Conservation (phyloP, 2,888 invertebrate genomes). For the Tethea ocularis region DNA sequence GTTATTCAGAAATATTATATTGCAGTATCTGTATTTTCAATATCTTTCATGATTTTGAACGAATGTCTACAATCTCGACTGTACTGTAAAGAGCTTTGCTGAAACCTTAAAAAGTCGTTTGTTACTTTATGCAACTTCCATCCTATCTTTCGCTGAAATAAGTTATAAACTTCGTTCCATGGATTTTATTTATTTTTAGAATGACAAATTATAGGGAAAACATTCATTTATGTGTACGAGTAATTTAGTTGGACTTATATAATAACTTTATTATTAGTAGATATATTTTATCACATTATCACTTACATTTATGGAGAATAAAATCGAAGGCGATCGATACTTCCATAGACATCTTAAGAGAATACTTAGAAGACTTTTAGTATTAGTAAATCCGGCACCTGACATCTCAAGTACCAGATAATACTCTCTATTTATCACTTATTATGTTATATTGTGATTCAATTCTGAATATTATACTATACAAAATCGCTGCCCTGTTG, state of each 20-base stretch:
- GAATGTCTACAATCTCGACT: slow-evolving; percentile 27
- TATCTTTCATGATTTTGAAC: neutral
- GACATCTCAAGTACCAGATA: neutral
- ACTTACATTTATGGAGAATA: neutral
- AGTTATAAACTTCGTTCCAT: slow-evolving; percentile 21
- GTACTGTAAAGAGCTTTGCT: slow-evolving; percentile 53
- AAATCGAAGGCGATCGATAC: neutral
- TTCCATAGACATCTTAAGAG: neutral
- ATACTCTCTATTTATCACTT: neutral
- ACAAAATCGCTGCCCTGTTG: neutral
- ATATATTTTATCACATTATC: too few relatives aligned
- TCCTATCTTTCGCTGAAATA: slow-evolving; percentile 34
- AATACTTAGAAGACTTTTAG: neutral
- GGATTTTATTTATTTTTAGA: neutral
- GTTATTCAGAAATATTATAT: too few relatives aligned
- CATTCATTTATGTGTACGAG: too few relatives aligned
- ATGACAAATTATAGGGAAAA: too few relatives aligned
- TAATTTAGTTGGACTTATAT: too few relatives aligned
- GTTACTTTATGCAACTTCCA: slow-evolving; percentile 62
- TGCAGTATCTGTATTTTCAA: neutral
- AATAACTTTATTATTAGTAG: too few relatives aligned
- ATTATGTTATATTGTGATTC: neutral
- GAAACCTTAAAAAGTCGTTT: slow-evolving; percentile 60
- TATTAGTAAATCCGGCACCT: neutral
- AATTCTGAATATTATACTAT: neutral